Base-by-base conservation (phyloP, 2,797 vertebrate species). In the Hyperoplus immaculatus region DNA sequence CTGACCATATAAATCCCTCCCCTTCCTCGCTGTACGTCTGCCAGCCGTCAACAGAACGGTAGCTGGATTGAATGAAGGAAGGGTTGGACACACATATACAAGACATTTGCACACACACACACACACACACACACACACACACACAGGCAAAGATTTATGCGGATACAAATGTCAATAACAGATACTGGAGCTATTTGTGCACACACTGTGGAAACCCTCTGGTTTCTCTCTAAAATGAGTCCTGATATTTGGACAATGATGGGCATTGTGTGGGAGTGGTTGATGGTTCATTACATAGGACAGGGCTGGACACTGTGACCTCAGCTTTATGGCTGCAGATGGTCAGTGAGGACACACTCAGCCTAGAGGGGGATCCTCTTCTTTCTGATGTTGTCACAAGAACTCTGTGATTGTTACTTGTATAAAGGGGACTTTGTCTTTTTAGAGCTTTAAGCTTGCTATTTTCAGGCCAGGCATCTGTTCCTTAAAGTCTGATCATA, bases 1-100 rank as follows among this genome's bases (percentile, higher is more conserved):
- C 89, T 93, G 81, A 89, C 70, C 81, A 36, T 65, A 72, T 65
- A 72, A 54, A 55, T 42, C 82, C 89, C 89, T 67, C 85, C 90
- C 84, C 76, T 84, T 87, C 76, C 74, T 85, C 67, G 11, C 58
- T 62, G 78, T 54, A 61, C 47, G 67, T 87, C 89, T 75, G 82
- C 77, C 84, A 67, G 86, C 85, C 68, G 47, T 89, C 84, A 75
- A 29, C 82, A 82, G 89, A 93, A 96, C 94, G 95, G 92, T 87
- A 76, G 87, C 79, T 79, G 89, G 88, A 94, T 94, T 95, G 90
- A 95, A 75, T 0, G 59, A 82, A 72, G 85, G 82, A 85, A 85
- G 80, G 81, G 77, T 67, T 38, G 68, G 68, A 86, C 74, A 54
- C 61, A 50, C 60, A 78, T 69, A 82, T 29, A 29, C 29, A 29